Evolutionary conservation across 1,140 invertebrate species (phyloP).

Genomic region (Tetramorium alpestre): DNA sequence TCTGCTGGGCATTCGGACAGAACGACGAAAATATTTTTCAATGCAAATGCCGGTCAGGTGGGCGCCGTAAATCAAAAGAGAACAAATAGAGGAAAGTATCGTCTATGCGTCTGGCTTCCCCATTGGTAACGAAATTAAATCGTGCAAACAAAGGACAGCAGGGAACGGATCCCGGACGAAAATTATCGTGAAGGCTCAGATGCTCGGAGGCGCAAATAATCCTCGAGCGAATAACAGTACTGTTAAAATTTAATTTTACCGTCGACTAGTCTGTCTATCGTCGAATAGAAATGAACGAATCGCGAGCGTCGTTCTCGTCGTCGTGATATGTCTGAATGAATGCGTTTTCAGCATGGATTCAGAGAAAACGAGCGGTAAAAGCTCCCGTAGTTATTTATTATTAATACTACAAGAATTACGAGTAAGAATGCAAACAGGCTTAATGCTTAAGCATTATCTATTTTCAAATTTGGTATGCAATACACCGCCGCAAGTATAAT

Average conservation of each 20-base stretch:
- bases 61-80: constrained; percentile 39
- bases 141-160: constrained; percentile 8
- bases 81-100: constrained; percentile 22
- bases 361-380: no score
- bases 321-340: neutral
- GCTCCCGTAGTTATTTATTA: neutral
- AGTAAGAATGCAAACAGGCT: neutral
- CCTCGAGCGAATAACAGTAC: constrained; percentile 15
- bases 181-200: constrained; percentile 36
- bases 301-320: neutral
- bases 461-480: neutral
- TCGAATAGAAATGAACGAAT: neutral
- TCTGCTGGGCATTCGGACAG: neutral
- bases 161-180: neutral
- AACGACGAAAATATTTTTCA: constrained; percentile 36
- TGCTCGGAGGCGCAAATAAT: constrained; percentile 31
- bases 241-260: constrained; percentile 28
- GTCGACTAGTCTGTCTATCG: neutral
- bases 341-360: neutral
- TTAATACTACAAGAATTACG: neutral
- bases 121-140: neutral
- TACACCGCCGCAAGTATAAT: neutral
- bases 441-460: neutral
- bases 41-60: constrained; percentile 20
- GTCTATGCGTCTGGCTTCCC: constrained; percentile 1